Evolutionary conservation across 2,113 vertebrate genomes (phyloP), one percentile per base, ranked within the genome.

Genomic region (Beaufortia kweichowensis): DNA sequence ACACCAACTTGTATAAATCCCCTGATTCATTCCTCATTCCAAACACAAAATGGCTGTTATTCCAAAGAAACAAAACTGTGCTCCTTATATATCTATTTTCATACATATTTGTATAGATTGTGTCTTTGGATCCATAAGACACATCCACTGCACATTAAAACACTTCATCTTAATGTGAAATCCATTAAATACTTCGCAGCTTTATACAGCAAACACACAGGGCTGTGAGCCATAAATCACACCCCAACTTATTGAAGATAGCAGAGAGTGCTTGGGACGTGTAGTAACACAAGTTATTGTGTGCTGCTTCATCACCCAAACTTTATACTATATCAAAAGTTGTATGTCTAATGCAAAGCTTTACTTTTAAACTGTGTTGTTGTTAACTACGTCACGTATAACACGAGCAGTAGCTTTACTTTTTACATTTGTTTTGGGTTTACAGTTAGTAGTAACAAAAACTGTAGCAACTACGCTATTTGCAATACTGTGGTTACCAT

Each of bases 11-110:
- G 43, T 21, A n/a, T n/a, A n/a, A n/a, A n/a, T 43, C 62, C 46
- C 3, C 41, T 50, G 23, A 69, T 68, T n/a, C 26, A 21, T 50
- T 46, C 26, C 4, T 7, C 17, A 50, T 50, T 6, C 43, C 17
- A 66, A 66, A 67, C 28, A 50, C 29, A 31, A 31, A 68, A 46
- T 53, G 48, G 6, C 19, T 53, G 48, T 53, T 21, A 53, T 21
- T 53, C 48, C 19, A 53, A 53, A 53, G 19, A 21, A 53, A 53
- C n/a, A 53, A 53, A 21, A 6, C 48, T 53, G 48, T 1, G 43
- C 14, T 48, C 43, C n/a, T n/a, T n/a, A n/a, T n/a, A n/a, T n/a
- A n/a, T n/a, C n/a, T n/a, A n/a, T n/a, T n/a, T n/a, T n/a, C n/a
- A n/a, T n/a, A n/a, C n/a, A n/a, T n/a, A n/a, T n/a, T n/a, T n/a